Percentiles rank a stretch among this genome's conserved stretches.
Evolutionary conservation across 2,797 vertebrate species (phyloP).

Genomic region (Dendrocincla tyrannina): DNA sequence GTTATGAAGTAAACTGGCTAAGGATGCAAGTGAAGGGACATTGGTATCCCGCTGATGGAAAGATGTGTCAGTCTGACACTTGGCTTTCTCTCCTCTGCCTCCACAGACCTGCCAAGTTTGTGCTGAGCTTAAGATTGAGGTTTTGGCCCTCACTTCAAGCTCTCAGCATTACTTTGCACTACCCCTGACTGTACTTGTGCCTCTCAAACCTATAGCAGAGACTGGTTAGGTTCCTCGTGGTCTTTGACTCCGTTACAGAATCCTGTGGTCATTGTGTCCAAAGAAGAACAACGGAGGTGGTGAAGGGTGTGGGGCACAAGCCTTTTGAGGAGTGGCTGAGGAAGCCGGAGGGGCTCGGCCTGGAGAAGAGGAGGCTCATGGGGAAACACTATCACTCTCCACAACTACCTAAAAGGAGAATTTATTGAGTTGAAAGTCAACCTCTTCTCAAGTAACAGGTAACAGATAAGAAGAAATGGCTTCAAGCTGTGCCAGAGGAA

Average conservation of each 20-base stretch:
- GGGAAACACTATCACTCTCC: background rate
- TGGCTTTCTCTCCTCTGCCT: background rate
- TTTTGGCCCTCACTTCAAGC: background rate
- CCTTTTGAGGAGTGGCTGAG: background rate
- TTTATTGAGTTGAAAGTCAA: fast-evolving
- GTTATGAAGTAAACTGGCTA: background rate
- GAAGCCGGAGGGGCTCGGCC: background rate
- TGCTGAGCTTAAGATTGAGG: background rate
- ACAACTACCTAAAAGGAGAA: background rate
- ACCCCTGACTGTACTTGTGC: background rate
- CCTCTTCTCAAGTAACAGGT: background rate
- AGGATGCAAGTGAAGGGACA: background rate
- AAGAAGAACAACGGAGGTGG: background rate
- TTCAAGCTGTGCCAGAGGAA: background rate
- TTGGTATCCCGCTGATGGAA: background rate
- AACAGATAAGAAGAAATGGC: background rate
- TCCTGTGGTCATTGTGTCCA: background rate
- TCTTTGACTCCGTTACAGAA: background rate
- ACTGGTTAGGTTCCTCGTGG: background rate
- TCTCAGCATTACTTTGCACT: background rate
- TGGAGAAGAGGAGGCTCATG: background rate
- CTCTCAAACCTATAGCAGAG: background rate
- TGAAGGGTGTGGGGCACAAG: background rate
- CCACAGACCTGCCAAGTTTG: background rate
- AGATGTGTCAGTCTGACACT: background rate